Evolutionary conservation across 2,888 invertebrate species (phyloP), one percentile per base, ranked within the genome.

Genomic region (Auanema sp.): DNA sequence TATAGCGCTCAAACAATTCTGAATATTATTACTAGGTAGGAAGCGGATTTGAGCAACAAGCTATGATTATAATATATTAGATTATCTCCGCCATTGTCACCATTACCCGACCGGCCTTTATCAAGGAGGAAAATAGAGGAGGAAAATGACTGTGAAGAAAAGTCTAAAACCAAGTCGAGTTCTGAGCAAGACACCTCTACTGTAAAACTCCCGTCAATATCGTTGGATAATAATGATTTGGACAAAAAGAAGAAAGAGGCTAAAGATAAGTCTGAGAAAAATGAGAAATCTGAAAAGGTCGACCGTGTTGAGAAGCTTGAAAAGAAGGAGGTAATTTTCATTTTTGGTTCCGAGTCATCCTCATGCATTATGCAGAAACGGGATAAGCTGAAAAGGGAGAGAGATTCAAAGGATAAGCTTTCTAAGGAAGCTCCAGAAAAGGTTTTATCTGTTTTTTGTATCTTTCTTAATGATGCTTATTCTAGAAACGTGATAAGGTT

Each of bases 21-120:
- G 2, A 47, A 50, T 40, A 33, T 50, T 5, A 57, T 62, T 25
- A 57, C 50, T 57, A 57, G 56, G 62, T 62, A 57, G n/a, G 49
- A 47, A 47, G 3, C 47, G 18, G 47, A 47, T 47, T 47, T 47
- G 47, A 47, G 14, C 14, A 12, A 47, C 3, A 21, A 47, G 8
- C 47, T 16, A 47, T 16, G 8, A 21, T 47, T 16, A 33, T 33
- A 33, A 18, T 47, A 10, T 21, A 18, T 47, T 21, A 47, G 47
- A 47, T 21, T 47, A 21, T 47, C 47, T 21, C 47, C 47, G 21
- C 47, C 47, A 6, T 47, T 47, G 47, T 47, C 47, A 10, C 47
- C 47, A 47, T 18, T 47, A 16, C 47, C 16, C 16, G 16, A 21
- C 10, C 33, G 33, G n/a, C 18, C 16, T 23, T n/a, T 23, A n/a